phyloP scores from a whole-genome alignment of 2,797 vertebrate species.

The Neomorphus geoffroyi region DNA sequence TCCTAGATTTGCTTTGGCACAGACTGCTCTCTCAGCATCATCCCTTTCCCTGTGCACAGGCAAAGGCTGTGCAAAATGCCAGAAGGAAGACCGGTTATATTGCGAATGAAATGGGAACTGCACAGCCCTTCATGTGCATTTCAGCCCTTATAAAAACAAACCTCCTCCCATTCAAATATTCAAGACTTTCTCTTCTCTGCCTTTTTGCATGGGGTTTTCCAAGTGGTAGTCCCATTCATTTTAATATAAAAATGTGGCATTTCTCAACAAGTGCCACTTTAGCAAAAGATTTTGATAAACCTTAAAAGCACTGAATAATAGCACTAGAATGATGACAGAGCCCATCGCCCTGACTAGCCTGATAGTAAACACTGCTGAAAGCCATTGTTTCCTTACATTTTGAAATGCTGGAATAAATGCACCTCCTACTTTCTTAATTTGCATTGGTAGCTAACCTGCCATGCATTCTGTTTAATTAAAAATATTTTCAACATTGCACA shows the following conservation, averaged over 20 bases:
- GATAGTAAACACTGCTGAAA: neutral
- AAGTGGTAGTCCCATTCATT: neutral
- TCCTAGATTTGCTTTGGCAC: neutral
- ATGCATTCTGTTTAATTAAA: neutral
- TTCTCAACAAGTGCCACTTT: neutral
- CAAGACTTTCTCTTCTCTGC: neutral
- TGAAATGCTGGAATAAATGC: neutral
- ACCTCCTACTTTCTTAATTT: neutral
- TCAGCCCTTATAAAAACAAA: neutral
- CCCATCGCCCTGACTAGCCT: accelerated
- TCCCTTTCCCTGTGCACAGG: neutral
- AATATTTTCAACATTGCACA: neutral
- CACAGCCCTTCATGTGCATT: neutral
- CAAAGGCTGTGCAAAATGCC: neutral
- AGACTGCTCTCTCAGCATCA: accelerated
- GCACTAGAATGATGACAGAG: neutral
- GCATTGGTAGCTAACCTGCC: neutral
- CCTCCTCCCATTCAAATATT: neutral
- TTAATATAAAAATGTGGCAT: neutral
- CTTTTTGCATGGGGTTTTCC: neutral
- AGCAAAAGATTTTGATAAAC: neutral
- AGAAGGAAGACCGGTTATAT: neutral
- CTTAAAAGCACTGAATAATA: neutral
- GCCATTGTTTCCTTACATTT: neutral
- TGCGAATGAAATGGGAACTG: accelerated